A percentile compares a stretch with the other conserved stretches of the same genome.
These are phyloP conservation scores for Apis cerana DNA, from an alignment of 1,140 invertebrate genomes.

Conservation along the genomic window DNA sequence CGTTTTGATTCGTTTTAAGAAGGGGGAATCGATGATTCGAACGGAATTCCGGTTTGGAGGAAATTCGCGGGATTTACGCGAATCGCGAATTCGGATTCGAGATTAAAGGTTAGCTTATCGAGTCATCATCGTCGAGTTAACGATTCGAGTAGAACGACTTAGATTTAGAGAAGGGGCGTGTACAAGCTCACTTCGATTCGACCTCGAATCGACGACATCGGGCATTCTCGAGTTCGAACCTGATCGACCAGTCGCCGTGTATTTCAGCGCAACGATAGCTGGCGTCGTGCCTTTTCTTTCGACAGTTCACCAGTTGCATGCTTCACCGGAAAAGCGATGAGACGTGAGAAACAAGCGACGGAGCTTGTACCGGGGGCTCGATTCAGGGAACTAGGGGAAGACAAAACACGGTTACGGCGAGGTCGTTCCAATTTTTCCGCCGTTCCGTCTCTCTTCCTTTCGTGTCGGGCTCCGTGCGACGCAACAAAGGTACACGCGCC, in stretches of 20 bases:
- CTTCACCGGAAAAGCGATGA: neutral
- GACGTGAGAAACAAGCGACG: constrained; percentile 1
- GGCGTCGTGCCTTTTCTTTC: neutral
- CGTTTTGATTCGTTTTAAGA: no score
- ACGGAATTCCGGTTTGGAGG: no score
- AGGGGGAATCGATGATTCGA: no score
- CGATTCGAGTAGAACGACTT: no score
- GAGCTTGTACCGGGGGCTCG: neutral
- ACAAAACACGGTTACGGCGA: neutral
- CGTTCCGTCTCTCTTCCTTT: neutral
- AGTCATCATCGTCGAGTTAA: neutral
- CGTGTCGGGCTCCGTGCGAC: constrained; percentile 19
- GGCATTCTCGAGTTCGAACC: neutral
- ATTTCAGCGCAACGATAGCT: neutral
- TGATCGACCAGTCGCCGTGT: neutral
- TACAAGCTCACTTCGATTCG: constrained; percentile 11
- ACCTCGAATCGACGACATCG: neutral
- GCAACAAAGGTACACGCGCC: constrained; percentile 28
- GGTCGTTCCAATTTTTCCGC: constrained; percentile 5
- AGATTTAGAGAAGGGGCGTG: neutral
- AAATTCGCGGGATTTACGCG: no score
- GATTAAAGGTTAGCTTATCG: constrained; percentile 28
- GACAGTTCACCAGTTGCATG: constrained; percentile 6
- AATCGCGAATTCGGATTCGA: no score
- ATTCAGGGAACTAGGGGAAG: neutral